Percentiles rank a stretch among this genome's conserved stretches.
Evolutionary conservation across 2,797 vertebrate genomes (phyloP).

Genomic region (Oreochromis grahami): DNA sequence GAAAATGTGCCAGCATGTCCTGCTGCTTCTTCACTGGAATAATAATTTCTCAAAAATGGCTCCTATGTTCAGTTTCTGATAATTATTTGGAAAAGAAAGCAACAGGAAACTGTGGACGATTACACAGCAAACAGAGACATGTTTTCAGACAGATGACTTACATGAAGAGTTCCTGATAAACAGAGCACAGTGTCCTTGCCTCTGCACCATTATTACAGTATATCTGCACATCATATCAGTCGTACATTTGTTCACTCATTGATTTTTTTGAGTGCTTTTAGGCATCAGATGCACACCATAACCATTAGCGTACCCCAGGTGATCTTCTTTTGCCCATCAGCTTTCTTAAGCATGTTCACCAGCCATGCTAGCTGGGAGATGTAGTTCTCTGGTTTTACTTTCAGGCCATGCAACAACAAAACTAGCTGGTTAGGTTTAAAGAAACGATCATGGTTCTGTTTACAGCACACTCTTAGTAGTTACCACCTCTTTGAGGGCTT

Average conservation of each 20-base stretch:
- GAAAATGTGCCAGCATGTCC: background rate
- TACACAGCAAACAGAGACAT: background rate
- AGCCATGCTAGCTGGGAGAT: constrained; percentile 13
- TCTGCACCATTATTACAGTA: background rate
- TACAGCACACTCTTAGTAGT: background rate
- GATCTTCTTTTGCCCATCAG: constrained; percentile 5
- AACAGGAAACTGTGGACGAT: background rate
- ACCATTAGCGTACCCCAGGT: background rate
- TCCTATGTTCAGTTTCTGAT: background rate
- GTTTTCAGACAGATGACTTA: background rate
- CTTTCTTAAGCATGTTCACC: background rate
- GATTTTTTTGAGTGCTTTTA: background rate
- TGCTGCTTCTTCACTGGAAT: background rate
- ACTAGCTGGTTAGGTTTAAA: background rate
- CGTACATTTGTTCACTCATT: background rate
- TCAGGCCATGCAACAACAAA: background rate
- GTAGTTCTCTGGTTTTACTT: constrained; percentile 14
- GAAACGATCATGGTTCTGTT: background rate
- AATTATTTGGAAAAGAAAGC: background rate
- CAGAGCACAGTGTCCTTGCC: background rate
- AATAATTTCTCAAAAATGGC: background rate
- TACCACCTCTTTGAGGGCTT: background rate
- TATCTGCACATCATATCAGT: background rate
- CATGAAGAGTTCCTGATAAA: background rate
- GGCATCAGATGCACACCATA: constrained; percentile 8